Base-by-base conservation (phyloP, 2,888 invertebrate genomes). In the Chrysolina haemoptera region DNA sequence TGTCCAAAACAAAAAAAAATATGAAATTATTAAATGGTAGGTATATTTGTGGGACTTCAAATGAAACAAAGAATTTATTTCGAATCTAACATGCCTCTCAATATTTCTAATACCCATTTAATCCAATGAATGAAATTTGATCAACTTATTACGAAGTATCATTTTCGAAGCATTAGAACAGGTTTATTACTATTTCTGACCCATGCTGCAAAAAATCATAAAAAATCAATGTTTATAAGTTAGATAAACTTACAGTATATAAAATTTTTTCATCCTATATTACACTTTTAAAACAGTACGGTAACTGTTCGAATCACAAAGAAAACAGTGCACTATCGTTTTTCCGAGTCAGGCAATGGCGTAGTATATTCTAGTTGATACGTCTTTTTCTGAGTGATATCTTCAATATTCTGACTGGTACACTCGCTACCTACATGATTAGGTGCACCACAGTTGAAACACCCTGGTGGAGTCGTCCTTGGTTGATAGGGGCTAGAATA, bases 391-490 rank as follows among this genome's bases (percentile, higher is more conserved):
- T 93, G 91, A 53, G 96, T 95, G 89, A 96, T 94, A 88, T 96
- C 96, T 87, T 98, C 97, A 92, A 98, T 96, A 71, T 96, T 96
- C 78, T 94, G 94, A 86, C 96, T 96, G 85, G 94, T 94, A 87
- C 98, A 98, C 82, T 97, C 97, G 82, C 92, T 90, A 27, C 96
- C 96, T 67, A 91, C 90, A 88, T 98, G 98, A 68, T 92, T 94
- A 71, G 92, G 91, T 69, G 93, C 94, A 75, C 98, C 98, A 89
- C 98, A 98, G 88, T 98, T 98, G 90, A 95, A 97, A 89, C 98
- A 98, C 71, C 86, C 85, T n/a, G 85, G 82, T 59, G 95, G 94
- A 70, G 92, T 89, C 86, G 93, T 92, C 62, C 65, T 90, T 89
- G 86, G 82, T 88, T 53, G 71, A 12, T 18, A 79, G 10, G 76